A percentile compares a stretch with the other conserved stretches of the same genome.
Conservation (phyloP, 2,888 invertebrate species). For the Neocrepidodera transversa region DNA sequence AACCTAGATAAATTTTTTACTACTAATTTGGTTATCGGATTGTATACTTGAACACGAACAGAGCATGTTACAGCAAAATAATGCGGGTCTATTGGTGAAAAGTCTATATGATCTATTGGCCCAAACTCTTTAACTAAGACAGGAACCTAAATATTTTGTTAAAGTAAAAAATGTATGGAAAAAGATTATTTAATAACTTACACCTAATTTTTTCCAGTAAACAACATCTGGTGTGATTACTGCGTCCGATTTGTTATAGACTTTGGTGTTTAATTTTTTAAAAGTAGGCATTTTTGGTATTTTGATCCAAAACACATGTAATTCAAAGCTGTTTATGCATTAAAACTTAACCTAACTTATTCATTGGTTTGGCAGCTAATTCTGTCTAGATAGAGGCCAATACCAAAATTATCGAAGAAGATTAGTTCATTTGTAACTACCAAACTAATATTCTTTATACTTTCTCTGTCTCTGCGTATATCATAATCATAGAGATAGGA, state of each 20-base stretch:
- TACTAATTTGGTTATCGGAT: slow-evolving; percentile 83
- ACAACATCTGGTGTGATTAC: slow-evolving; percentile 77
- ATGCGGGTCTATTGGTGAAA: slow-evolving; percentile 87
- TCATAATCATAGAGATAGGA: too few species aligned
- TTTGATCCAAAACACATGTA: not conserved
- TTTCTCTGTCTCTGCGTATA: too few species aligned
- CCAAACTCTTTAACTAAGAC: slow-evolving; percentile 92
- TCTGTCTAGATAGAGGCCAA: too few species aligned
- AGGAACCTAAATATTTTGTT: slow-evolving; percentile 68
- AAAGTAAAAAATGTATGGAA: not conserved
- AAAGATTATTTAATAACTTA: slow-evolving; percentile 59
- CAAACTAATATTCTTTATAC: too few species aligned
- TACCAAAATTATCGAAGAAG: too few species aligned
- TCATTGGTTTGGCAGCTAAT: too few species aligned
- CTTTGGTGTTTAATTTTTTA: slow-evolving; percentile 75
- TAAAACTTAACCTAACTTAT: not conserved
- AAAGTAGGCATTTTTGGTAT: slow-evolving; percentile 48
- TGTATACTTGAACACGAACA: slow-evolving; percentile 85
- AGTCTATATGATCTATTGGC: slow-evolving; percentile 88
- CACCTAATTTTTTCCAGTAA: slow-evolving; percentile 90
- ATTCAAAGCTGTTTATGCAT: not conserved
- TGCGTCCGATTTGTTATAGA: slow-evolving; percentile 71
- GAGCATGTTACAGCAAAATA: slow-evolving; percentile 94
- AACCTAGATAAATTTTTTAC: slow-evolving; percentile 84
- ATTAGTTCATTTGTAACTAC: too few species aligned